These are phyloP conservation scores for Maccullochella peelii DNA, from an alignment of 2,113 vertebrate species.

Conservation along the genomic window DNA sequence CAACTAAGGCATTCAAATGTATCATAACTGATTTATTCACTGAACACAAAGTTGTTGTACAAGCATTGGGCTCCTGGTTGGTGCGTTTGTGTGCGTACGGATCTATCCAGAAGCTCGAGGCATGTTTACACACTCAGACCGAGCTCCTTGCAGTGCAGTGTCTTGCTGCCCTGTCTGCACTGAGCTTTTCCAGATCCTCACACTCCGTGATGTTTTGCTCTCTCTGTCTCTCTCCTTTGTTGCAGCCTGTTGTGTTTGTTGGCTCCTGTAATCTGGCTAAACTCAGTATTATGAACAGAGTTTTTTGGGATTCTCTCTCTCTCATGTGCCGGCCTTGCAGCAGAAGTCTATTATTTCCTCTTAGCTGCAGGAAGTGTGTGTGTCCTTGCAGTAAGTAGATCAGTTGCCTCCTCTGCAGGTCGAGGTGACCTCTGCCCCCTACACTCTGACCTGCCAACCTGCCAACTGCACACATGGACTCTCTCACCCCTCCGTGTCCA, in stretches of 20 bases:
- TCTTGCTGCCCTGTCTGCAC: conserved; percentile 35
- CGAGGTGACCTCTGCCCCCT: conserved; percentile 26
- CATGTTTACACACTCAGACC: conserved; percentile 35
- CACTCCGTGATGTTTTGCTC: conserved; percentile 32
- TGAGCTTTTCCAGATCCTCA: conserved; percentile 48
- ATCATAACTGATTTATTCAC: background rate
- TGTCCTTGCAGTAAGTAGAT: conserved; percentile 31
- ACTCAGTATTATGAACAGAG: conserved; percentile 8
- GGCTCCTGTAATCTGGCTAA: conserved; percentile 29
- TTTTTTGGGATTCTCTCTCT: background rate
- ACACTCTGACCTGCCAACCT: conserved; percentile 38
- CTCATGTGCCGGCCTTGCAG: conserved; percentile 7
- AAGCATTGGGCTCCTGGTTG: background rate
- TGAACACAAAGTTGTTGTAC: background rate
- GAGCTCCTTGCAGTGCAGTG: background rate
- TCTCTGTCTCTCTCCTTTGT: conserved; percentile 29
- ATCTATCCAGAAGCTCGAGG: background rate
- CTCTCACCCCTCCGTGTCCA: background rate
- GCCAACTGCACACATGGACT: conserved; percentile 35
- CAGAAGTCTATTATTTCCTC: background rate
- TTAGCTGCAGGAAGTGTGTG: conserved; percentile 33
- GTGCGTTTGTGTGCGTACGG: background rate
- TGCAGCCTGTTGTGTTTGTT: conserved; percentile 38
- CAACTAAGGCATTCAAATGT: background rate
- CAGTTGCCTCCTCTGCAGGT: conserved; percentile 26